phyloP scores from a whole-genome alignment of 30 jellyfish, hydroid and myxozoan genomes.

The Aurelia sp. region DNA sequence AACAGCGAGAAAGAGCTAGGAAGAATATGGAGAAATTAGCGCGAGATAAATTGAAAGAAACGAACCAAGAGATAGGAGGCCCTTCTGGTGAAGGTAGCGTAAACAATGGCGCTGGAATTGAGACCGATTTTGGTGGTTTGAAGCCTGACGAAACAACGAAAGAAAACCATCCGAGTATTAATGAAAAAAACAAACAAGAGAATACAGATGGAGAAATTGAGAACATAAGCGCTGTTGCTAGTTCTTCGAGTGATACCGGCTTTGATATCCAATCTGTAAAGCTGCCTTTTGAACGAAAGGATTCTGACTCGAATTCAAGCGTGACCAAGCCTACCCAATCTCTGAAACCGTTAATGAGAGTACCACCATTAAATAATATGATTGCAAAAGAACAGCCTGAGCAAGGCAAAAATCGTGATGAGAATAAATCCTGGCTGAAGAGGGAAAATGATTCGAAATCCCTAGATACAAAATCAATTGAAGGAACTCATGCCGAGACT shows the following conservation, averaged over 20 bases:
- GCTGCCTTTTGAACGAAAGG: neutral
- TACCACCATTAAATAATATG: neutral
- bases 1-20: slow-evolving; percentile 42
- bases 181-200: neutral
- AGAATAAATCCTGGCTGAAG: too few relatives aligned
- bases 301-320: neutral
- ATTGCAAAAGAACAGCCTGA: neutral
- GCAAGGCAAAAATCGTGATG: too few relatives aligned
- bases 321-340: neutral
- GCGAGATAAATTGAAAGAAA: neutral
- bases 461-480: too few relatives aligned
- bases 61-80: neutral
- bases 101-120: neutral
- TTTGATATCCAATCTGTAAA: neutral
- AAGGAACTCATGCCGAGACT: too few relatives aligned
- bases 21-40: neutral
- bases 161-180: neutral
- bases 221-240: neutral
- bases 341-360: slow-evolving; percentile 1
- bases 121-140: neutral
- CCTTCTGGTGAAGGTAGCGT: neutral
- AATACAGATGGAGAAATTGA: too few relatives aligned
- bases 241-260: neutral
- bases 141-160: neutral
- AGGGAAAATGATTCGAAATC: too few relatives aligned